phyloP scores from a whole-genome alignment of 1,140 invertebrate genomes.

The Diachasmimorpha longicaudata region DNA sequence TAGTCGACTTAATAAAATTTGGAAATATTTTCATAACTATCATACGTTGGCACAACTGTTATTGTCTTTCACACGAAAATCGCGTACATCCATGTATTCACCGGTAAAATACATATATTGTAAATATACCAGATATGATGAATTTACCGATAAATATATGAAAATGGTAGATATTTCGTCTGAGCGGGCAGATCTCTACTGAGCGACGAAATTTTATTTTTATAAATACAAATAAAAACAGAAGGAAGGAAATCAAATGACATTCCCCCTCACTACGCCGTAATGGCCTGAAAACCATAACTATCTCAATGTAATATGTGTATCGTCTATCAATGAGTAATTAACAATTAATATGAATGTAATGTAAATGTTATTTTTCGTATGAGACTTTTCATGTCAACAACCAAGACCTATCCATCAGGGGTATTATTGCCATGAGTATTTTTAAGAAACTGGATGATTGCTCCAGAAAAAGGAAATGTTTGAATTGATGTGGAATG shows the following conservation, averaged over 20 bases:
- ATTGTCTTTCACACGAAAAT: too few species aligned
- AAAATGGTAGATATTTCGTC: too few species aligned
- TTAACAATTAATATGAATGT: slow-evolving; percentile 48
- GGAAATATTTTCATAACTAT: too few species aligned
- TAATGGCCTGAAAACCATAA: slow-evolving; percentile 46
- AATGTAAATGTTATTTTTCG: slow-evolving; percentile 54
- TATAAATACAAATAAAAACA: slow-evolving; percentile 37
- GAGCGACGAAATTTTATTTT: slow-evolving; percentile 49
- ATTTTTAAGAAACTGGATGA: neutral
- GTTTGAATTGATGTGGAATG: neutral
- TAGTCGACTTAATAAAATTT: too few species aligned
- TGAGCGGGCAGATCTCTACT: slow-evolving; percentile 38
- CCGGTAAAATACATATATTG: too few species aligned
- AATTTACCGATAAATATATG: too few species aligned
- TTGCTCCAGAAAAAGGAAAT: neutral
- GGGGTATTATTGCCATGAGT: neutral
- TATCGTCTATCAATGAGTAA: slow-evolving; percentile 45
- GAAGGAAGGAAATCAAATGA: slow-evolving; percentile 38
- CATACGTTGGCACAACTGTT: too few species aligned
- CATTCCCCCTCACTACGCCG: slow-evolving; percentile 47
- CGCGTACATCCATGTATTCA: too few species aligned
- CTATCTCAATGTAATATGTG: slow-evolving; percentile 48
- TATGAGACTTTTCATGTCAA: slow-evolving; percentile 31
- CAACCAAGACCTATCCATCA: neutral
- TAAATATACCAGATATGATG: too few species aligned